phyloP scores from a whole-genome alignment of 2,888 invertebrate species.

The Xanthia icteritia region DNA sequence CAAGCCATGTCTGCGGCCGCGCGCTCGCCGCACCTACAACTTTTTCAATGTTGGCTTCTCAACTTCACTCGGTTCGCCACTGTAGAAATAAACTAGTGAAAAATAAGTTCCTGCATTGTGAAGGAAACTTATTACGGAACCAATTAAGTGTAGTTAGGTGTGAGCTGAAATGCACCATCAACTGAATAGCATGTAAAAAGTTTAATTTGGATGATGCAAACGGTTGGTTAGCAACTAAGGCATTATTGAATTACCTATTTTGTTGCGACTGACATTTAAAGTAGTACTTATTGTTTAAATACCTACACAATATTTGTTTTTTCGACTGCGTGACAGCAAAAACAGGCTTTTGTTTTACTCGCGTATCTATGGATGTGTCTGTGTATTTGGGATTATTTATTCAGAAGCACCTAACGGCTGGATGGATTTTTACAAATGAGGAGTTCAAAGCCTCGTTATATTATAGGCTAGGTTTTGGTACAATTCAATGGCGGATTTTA shows the following conservation, averaged over 20 bases:
- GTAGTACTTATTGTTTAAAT: conserved; percentile 2
- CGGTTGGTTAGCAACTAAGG: not conserved
- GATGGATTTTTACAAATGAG: not conserved
- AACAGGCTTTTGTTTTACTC: not conserved
- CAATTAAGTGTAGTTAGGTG: conserved; percentile 41
- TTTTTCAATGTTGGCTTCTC: conserved; percentile 51
- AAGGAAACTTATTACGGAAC: conserved; percentile 36
- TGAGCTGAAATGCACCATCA: conserved; percentile 13
- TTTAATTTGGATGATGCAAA: conserved; percentile 5
- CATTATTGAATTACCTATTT: not conserved
- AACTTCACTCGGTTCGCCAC: conserved; percentile 36
- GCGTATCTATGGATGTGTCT: not conserved
- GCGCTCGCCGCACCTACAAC: conserved; percentile 36
- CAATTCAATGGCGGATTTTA: too few relatives aligned
- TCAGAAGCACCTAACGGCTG: not conserved
- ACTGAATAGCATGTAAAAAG: conserved; percentile 15
- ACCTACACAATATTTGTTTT: not conserved
- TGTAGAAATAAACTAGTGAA: conserved; percentile 46
- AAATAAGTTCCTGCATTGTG: conserved; percentile 40
- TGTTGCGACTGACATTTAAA: not conserved
- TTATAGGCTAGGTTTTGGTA: not conserved
- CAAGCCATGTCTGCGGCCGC: conserved; percentile 38
- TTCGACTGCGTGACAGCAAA: not conserved
- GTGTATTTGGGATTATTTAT: not conserved
- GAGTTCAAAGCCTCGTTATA: not conserved